These are phyloP conservation scores for Polydrusus cervinus DNA, from an alignment of 2,888 invertebrate species.

Conservation along the genomic window DNA sequence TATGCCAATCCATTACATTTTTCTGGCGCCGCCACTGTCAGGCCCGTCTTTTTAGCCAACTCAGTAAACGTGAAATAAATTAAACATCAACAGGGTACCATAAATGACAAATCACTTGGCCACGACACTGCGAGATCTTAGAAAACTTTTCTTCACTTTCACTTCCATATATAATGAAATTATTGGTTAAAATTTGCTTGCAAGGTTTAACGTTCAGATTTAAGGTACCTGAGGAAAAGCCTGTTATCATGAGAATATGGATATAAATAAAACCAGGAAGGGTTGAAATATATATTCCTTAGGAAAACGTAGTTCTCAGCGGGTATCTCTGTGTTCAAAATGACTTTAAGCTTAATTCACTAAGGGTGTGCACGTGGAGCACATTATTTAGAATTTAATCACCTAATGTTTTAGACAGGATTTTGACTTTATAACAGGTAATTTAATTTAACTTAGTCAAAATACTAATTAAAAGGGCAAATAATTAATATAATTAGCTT, in stretches of 20 bases:
- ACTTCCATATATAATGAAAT: too few species aligned
- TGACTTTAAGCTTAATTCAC: conserved; percentile 8
- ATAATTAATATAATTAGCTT: conserved; percentile 10
- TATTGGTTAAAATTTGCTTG: too few species aligned
- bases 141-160: too few species aligned
- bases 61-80: too few species aligned
- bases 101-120: too few species aligned
- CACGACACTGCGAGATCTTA: too few species aligned
- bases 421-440: conserved; percentile 19
- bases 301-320: background rate
- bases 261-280: conserved; percentile 3
- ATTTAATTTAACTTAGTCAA: conserved; percentile 15
- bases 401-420: conserved; percentile 23
- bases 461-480: conserved; percentile 20
- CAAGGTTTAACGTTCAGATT: background rate
- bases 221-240: background rate
- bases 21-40: too few species aligned
- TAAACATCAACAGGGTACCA: too few species aligned
- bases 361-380: conserved; percentile 10
- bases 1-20: too few species aligned
- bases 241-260: background rate
- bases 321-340: conserved; percentile 14
- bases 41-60: too few species aligned
- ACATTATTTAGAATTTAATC: conserved; percentile 20
- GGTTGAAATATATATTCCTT: conserved; percentile 1